Conservation (phyloP, 2,888 invertebrate species). For the Invenusta paracnida region DNA sequence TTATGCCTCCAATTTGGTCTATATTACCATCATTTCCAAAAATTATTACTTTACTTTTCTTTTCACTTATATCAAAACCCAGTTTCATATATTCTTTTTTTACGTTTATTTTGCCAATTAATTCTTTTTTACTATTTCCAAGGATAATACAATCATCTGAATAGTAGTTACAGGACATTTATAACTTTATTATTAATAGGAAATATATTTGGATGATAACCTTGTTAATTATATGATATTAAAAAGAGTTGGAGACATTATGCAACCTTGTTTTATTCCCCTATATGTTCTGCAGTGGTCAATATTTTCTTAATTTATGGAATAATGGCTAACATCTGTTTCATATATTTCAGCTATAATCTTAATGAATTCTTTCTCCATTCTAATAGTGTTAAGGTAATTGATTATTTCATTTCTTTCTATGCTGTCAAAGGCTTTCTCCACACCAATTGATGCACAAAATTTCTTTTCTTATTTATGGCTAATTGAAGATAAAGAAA, state of each 20-base stretch:
- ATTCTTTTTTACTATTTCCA: not conserved
- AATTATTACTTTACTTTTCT: not conserved
- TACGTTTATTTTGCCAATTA: not conserved
- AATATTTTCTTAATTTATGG: not conserved
- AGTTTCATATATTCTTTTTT: not conserved
- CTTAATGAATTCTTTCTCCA: not conserved
- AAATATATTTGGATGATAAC: not conserved
- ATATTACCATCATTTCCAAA: not conserved
- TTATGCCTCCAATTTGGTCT: not conserved
- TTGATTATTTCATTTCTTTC: not conserved
- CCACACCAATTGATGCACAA: too few species aligned
- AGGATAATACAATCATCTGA: not conserved
- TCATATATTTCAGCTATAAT: not conserved
- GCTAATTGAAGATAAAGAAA: not conserved
- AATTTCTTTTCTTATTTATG: too few species aligned
- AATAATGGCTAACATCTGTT: not conserved
- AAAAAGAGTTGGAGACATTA: not conserved
- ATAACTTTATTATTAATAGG: not conserved
- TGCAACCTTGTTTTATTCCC: not conserved
- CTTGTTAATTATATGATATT: not conserved
- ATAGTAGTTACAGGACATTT: not conserved
- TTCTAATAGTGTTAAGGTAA: not conserved
- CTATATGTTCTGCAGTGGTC: not conserved
- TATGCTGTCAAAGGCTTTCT: too few species aligned
- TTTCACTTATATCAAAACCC: not conserved